phyloP scores from a whole-genome alignment of 2,797 vertebrate genomes.

The Leptodactylus fallax region DNA sequence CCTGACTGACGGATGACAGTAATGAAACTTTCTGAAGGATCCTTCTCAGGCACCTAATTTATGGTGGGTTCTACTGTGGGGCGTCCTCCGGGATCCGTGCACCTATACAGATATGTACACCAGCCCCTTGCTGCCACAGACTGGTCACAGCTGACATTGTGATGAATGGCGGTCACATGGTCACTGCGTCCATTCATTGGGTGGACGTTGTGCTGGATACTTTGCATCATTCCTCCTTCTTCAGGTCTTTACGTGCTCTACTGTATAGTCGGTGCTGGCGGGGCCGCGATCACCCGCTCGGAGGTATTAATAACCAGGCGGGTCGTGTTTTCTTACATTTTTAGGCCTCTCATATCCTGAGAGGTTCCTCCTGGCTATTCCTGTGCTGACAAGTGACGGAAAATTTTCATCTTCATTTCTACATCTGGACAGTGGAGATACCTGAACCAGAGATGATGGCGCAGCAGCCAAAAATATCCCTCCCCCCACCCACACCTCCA shows the following conservation, averaged over 20 bases:
- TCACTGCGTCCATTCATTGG: background rate
- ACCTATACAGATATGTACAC: no score
- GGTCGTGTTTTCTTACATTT: constrained; percentile 12
- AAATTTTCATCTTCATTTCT: constrained; percentile 13
- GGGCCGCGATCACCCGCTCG: background rate
- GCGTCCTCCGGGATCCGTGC: no score
- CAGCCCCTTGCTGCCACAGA: no score
- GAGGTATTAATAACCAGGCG: constrained; percentile 33
- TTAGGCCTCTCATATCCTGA: constrained; percentile 19
- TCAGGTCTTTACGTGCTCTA: background rate
- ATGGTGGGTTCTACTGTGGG: no score
- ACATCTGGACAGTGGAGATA: background rate
- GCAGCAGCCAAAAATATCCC: no score
- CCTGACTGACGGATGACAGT: no score
- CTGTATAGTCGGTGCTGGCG: background rate
- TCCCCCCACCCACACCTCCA: no score
- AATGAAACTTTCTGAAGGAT: no score
- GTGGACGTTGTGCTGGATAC: no score
- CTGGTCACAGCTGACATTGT: no score
- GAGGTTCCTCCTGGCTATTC: constrained; percentile 38
- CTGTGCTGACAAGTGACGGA: constrained; percentile 39
- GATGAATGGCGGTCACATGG: no score
- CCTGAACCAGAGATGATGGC: background rate
- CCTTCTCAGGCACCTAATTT: no score
- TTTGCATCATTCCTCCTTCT: constrained; percentile 6